Conservation (phyloP, 2,113 vertebrate genomes). For the Carassius carassius region DNA sequence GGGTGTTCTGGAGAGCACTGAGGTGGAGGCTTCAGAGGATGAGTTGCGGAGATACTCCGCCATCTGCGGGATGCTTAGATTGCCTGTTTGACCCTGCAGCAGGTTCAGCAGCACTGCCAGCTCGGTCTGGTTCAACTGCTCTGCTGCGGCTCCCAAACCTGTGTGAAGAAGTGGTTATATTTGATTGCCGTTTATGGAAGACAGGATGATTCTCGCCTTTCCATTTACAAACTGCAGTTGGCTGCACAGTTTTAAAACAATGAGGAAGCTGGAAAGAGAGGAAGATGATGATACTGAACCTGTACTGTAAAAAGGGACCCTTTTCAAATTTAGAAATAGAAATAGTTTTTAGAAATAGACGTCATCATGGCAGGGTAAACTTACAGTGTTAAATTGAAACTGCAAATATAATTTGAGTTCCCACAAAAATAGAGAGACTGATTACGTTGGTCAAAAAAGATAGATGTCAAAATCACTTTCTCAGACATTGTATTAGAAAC, state of each 20-base stretch:
- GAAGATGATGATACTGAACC: not conserved
- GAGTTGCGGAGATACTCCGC: constrained; percentile 88
- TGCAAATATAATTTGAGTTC: not conserved
- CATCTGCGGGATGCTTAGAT: constrained; percentile 87
- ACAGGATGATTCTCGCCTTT: not conserved
- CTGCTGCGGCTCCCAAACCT: constrained; percentile 89
- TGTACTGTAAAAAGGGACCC: not conserved
- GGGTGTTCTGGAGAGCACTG: constrained; percentile 18
- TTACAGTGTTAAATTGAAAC: not conserved
- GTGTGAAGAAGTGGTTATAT: not conserved
- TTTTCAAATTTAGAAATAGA: not conserved
- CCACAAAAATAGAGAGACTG: not conserved
- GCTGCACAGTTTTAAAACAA: not conserved
- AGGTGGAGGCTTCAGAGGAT: constrained; percentile 47
- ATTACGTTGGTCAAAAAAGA: too few relatives aligned
- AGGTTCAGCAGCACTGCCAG: constrained; percentile 93
- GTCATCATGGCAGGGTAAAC: not conserved
- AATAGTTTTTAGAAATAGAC: not conserved
- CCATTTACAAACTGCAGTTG: not conserved
- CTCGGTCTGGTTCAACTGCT: constrained; percentile 96
- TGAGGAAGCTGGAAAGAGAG: not conserved
- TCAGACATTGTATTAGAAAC: not conserved
- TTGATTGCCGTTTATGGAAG: not conserved
- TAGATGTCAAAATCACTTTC: too few relatives aligned
- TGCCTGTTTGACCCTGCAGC: constrained; percentile 94